phyloP scores from a whole-genome alignment of 2,797 vertebrate species.

The Artibeus jamaicensis region DNA sequence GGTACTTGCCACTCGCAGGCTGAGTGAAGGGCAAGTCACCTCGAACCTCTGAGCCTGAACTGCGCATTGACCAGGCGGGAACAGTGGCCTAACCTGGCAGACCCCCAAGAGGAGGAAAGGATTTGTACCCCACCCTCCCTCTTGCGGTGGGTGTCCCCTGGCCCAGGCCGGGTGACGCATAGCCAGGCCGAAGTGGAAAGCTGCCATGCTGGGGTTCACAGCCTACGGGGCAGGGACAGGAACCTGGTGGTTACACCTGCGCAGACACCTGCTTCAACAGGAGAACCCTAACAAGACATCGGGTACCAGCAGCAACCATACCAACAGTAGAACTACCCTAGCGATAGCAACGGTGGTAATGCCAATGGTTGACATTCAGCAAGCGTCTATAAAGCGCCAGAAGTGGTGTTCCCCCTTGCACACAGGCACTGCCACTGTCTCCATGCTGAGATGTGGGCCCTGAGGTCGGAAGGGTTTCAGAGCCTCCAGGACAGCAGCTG shows the following conservation, averaged over 20 bases:
- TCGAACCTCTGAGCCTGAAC: not conserved
- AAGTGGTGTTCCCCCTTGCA: not conserved
- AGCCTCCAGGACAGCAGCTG: not conserved
- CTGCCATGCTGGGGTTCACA: not conserved
- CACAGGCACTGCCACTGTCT: not conserved
- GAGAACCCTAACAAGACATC: not conserved
- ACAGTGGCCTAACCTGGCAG: not conserved
- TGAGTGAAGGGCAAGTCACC: not conserved
- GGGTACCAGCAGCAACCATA: fast-evolving
- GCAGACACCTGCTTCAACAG: not conserved
- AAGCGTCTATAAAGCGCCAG: not conserved
- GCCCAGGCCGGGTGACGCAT: too few species aligned
- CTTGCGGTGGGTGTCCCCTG: not conserved
- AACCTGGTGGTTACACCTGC: not conserved
- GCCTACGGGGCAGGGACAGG: not conserved
- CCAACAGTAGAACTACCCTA: fast-evolving
- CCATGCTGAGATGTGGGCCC: fast-evolving
- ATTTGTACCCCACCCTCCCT: not conserved
- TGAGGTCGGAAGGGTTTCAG: not conserved
- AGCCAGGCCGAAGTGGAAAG: not conserved
- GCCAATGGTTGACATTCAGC: fast-evolving
- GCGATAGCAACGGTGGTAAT: fast-evolving
- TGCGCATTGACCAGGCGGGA: not conserved
- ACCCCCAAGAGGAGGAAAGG: not conserved
- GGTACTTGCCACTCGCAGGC: not conserved